Base-by-base conservation (phyloP, 2,888 invertebrate species). In the Tetragonisca angustula region DNA sequence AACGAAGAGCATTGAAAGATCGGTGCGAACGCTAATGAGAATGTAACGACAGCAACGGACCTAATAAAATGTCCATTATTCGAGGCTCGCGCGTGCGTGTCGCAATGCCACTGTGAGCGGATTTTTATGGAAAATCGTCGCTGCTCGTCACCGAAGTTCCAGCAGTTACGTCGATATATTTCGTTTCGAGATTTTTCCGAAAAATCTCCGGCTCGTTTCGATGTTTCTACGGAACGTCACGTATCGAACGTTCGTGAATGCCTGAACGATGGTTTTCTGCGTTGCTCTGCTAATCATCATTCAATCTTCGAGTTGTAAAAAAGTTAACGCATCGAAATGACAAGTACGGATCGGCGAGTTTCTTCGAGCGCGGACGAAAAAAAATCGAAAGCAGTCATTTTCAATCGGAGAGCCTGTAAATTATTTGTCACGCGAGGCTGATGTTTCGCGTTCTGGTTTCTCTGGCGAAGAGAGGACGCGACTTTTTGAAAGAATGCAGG, bases 1-100 rank as follows among this genome's bases (percentile, higher is more conserved):
- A 32, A 36, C 36, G 24, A 68, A 61, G 36, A 36, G 56, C 49
- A 56, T n/a, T n/a, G 49, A 6, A 21, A n/a, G 54, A 65, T 62
- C 27, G 52, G 32, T 17, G 21, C 17, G 43, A 27, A 50, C 71
- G 59, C 68, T 83, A 83, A 83, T 64, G 80, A 80, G 83, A 83
- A 80, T 72, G 72, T 80, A 80, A 83, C 76, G 80, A 83, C 52
- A 43, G 36, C n/a, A 56, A 27, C 52, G 36, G 13, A 62, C 62
- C 50, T 80, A 80, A 80, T 83, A 80, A 83, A 76, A 80, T 83
- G 68, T 50, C 72, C 80, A 83, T 80, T 69, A 82, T 69, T 73
- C 72, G 61, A 21, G 50, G 43, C 27, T 50, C 36, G 67, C 21
- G 49, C n/a, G 68, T 56, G 52, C 32, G 70, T 70, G 67, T 80